Percentiles rank a stretch among this genome's conserved stretches.
phyloP scores from a whole-genome alignment of 2,797 vertebrate species.

The Craterocephalus amniculus region DNA sequence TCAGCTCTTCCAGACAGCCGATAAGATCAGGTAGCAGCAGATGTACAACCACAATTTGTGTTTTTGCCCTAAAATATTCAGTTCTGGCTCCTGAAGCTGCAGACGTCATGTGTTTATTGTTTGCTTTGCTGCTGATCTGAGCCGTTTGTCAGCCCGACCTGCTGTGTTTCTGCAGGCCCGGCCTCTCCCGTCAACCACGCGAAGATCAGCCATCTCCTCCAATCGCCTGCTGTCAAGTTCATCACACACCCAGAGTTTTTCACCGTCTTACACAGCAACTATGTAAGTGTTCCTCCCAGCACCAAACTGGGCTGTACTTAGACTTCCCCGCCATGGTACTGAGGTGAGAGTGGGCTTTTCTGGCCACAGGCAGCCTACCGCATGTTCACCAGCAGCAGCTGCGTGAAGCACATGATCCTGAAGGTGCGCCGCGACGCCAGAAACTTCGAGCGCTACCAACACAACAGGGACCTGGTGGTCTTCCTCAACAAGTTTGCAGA shows the following conservation, averaged over 20 bases:
- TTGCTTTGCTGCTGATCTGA: too few relatives aligned
- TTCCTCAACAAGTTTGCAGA: slow-evolving; percentile 98
- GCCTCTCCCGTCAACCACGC: slow-evolving; percentile 90
- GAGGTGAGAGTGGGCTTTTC: neutral
- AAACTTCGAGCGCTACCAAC: slow-evolving; percentile 98
- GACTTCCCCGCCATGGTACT: neutral
- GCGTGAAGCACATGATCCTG: slow-evolving; percentile 97
- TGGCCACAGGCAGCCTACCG: slow-evolving; percentile 89
- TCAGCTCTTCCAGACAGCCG: too few relatives aligned
- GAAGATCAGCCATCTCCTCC: slow-evolving; percentile 92
- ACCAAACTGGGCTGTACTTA: neutral
- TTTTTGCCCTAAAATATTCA: too few relatives aligned
- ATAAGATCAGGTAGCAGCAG: too few relatives aligned
- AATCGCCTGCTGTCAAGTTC: slow-evolving; percentile 97
- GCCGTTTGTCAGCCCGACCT: neutral
- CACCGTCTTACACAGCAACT: slow-evolving; percentile 95
- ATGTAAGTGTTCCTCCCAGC: slow-evolving; percentile 82
- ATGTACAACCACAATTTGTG: too few relatives aligned
- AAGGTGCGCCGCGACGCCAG: slow-evolving; percentile 96
- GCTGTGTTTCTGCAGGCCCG: slow-evolving; percentile 76
- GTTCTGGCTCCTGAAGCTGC: too few relatives aligned
- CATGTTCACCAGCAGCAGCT: slow-evolving; percentile 97
- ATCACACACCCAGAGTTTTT: slow-evolving; percentile 98
- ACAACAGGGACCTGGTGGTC: slow-evolving; percentile 95
- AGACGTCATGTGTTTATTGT: too few relatives aligned